Conservation (phyloP, 2,113 vertebrate species). For the Potamarius usumacintae region DNA sequence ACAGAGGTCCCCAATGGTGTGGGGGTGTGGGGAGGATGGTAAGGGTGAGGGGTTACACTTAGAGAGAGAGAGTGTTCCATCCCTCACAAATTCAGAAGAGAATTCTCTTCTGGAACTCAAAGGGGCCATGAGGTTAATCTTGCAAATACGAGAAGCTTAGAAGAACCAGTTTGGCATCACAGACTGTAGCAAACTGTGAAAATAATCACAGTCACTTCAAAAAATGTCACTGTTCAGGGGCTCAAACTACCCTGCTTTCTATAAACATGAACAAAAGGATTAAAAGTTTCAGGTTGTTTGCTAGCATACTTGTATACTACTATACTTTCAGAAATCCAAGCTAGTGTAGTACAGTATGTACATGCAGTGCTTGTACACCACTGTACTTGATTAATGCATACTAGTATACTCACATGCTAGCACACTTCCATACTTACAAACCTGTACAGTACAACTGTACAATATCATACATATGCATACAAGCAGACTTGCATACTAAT, state of each 20-base stretch:
- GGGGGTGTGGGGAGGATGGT: constrained; percentile 59
- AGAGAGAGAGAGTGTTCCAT: constrained; percentile 32
- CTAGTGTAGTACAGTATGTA: neutral
- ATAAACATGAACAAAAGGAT: neutral
- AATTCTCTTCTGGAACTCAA: neutral
- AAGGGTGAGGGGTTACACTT: constrained; percentile 54
- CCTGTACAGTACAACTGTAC: neutral
- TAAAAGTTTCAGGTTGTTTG: neutral
- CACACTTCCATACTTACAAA: neutral
- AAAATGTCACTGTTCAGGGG: neutral
- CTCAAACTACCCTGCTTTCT: neutral
- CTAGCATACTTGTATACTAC: neutral
- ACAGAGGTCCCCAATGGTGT: constrained; percentile 71
- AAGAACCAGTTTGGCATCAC: neutral
- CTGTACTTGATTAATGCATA: neutral
- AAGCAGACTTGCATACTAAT: neutral
- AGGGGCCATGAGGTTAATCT: neutral
- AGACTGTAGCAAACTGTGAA: neutral
- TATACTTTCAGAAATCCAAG: neutral
- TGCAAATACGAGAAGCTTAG: neutral
- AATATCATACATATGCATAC: neutral
- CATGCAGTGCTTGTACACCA: neutral
- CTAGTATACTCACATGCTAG: neutral
- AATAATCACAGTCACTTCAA: neutral
- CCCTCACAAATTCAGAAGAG: constrained; percentile 23